Evolutionary conservation across 2,888 invertebrate genomes (phyloP).

Genomic region (Eulithis testata): DNA sequence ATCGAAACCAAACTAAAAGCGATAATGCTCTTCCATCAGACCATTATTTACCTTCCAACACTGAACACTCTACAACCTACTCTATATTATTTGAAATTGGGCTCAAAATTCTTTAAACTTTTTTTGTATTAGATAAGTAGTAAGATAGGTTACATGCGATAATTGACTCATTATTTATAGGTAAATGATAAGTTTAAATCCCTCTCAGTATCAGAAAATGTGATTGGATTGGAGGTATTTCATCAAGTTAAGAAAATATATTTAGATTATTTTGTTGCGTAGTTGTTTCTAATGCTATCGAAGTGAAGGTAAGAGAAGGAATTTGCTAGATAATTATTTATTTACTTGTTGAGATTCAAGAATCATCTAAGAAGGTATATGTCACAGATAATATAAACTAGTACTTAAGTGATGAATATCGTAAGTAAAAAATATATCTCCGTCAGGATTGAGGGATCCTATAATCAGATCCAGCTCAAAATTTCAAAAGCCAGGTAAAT

Average conservation of each 20-base stretch:
- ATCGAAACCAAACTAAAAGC: constrained; percentile 67
- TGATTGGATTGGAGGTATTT: constrained; percentile 47
- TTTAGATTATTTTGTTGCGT: constrained; percentile 31
- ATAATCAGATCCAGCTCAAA: too few relatives aligned
- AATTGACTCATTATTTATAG: constrained; percentile 72
- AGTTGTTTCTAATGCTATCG: constrained; percentile 15
- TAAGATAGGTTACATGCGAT: constrained; percentile 61
- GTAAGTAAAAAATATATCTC: too few relatives aligned
- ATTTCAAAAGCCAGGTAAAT: not conserved
- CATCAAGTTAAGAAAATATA: constrained; percentile 39
- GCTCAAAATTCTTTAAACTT: constrained; percentile 40
- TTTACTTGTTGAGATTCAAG: too few relatives aligned
- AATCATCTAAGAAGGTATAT: too few relatives aligned
- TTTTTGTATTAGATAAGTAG: constrained; percentile 61
- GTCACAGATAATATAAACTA: too few relatives aligned
- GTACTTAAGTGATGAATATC: too few relatives aligned
- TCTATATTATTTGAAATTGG: constrained; percentile 39
- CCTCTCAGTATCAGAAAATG: constrained; percentile 26
- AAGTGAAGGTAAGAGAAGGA: constrained; percentile 3
- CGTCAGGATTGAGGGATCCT: too few relatives aligned
- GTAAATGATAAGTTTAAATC: constrained; percentile 56
- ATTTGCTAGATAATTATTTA: too few relatives aligned
- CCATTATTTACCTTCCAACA: constrained; percentile 61
- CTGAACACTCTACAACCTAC: constrained; percentile 47
- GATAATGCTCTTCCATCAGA: constrained; percentile 68